phyloP scores from a whole-genome alignment of 2,113 vertebrate genomes.

The Oncorhynchus nerka region DNA sequence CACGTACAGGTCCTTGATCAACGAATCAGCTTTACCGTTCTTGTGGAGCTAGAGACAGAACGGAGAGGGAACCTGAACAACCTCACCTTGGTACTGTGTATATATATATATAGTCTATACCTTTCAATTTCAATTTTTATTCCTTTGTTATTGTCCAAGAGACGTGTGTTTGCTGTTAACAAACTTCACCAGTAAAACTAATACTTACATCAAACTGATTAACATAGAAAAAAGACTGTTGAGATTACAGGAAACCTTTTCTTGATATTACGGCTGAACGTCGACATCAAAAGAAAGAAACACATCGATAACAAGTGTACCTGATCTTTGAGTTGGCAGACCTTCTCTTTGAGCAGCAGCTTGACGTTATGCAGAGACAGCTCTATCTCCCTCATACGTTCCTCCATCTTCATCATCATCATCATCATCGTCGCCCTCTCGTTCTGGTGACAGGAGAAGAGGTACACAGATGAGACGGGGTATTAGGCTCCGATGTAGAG shows the following conservation, averaged over 20 bases:
- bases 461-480: not conserved
- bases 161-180: no score
- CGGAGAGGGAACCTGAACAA: not conserved
- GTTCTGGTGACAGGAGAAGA: constrained; percentile 71
- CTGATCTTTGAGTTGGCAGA: constrained; percentile 92
- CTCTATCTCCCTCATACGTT: constrained; percentile 89
- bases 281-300: not conserved
- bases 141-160: no score
- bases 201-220: no score
- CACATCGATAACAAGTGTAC: constrained; percentile 57
- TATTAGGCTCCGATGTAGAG: not conserved
- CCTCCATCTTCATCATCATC: constrained; percentile 85
- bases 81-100: no score
- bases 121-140: no score
- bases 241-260: not conserved
- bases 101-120: no score
- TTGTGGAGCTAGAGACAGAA: constrained; percentile 77
- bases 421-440: constrained; percentile 70
- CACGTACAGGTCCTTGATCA: constrained; percentile 89
- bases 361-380: constrained; percentile 88
- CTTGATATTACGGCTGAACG: not conserved
- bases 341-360: constrained; percentile 90
- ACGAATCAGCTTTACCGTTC: constrained; percentile 82
- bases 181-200: not conserved
- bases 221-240: no score